phyloP scores from a whole-genome alignment of 1,140 invertebrate genomes.

The Mactra quadrangularis region DNA sequence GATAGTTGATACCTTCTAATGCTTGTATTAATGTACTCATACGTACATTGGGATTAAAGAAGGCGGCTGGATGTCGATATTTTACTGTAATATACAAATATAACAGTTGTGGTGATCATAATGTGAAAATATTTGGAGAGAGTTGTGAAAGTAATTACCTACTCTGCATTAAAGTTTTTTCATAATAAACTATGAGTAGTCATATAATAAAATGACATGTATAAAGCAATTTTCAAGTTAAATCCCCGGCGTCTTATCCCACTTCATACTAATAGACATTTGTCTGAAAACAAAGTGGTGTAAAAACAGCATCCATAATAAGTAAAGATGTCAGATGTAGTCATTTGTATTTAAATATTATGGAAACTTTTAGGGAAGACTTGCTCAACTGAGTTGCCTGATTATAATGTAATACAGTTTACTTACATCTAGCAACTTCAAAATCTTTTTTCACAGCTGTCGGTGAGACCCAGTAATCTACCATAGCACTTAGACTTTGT shows the following conservation, averaged over 20 bases:
- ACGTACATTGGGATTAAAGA: slow-evolving; percentile 80
- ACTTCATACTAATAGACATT: too few relatives aligned
- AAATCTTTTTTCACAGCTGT: slow-evolving; percentile 82
- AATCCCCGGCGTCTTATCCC: too few relatives aligned
- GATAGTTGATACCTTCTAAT: slow-evolving; percentile 76
- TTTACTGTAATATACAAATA: slow-evolving; percentile 79
- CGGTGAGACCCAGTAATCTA: slow-evolving; percentile 83
- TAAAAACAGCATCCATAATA: too few relatives aligned
- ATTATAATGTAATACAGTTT: background rate
- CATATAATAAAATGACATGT: background rate
- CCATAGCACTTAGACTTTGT: slow-evolving; percentile 79
- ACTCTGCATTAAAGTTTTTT: too few relatives aligned
- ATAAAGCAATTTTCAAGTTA: too few relatives aligned
- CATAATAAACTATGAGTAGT: background rate
- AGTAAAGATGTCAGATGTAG: too few relatives aligned
- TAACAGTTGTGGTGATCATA: background rate
- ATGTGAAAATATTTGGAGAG: background rate
- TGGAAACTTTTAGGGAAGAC: too few relatives aligned
- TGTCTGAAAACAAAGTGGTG: too few relatives aligned
- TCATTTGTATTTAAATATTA: too few relatives aligned
- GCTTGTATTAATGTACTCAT: slow-evolving; percentile 80
- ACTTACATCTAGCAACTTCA: slow-evolving; percentile 81
- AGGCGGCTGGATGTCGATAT: slow-evolving; percentile 80
- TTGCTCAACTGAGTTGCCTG: too few relatives aligned
- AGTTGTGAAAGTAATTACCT: too few relatives aligned